Conservation (phyloP, 2,797 vertebrate genomes). For the Remorina albescens region DNA sequence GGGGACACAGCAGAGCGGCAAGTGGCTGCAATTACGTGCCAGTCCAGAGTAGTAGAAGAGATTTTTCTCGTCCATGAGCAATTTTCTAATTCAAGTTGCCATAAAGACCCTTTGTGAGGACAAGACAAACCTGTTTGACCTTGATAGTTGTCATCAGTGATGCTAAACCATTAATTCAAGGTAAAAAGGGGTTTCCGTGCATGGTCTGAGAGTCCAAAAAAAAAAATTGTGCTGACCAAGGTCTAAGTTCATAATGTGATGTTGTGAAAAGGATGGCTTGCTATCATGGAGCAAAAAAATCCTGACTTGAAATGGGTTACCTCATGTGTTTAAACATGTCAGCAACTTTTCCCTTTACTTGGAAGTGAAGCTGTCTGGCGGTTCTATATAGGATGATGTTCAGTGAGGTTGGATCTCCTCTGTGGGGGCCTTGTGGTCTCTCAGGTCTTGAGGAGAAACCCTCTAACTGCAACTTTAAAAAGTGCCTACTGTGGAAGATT, state of each 20-base stretch:
- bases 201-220: conserved; percentile 28
- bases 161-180: conserved; percentile 38
- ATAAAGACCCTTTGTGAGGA: conserved; percentile 63
- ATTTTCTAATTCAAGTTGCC: conserved; percentile 72
- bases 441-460: conserved; percentile 71
- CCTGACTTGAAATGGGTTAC: conserved; percentile 73
- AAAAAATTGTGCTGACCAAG: conserved; percentile 26
- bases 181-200: conserved; percentile 24
- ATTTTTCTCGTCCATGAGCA: conserved; percentile 57
- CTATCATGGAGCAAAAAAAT: conserved; percentile 56
- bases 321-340: conserved; percentile 70
- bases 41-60: conserved; percentile 56
- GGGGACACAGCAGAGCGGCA: conserved; percentile 38
- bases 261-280: conserved; percentile 50
- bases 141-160: conserved; percentile 48
- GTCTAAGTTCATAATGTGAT: conserved; percentile 53
- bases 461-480: conserved; percentile 80
- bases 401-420: conserved; percentile 64
- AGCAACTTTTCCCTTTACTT: conserved; percentile 85
- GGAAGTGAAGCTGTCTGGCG: conserved; percentile 63
- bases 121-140: conserved; percentile 48
- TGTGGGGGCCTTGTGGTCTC: conserved; percentile 61
- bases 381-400: conserved; percentile 45
- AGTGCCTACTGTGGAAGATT: conserved; percentile 85
- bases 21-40: conserved; percentile 62